Evolutionary conservation across 2,888 invertebrate genomes (phyloP).

Genomic region (Prionchulus punctatus): DNA sequence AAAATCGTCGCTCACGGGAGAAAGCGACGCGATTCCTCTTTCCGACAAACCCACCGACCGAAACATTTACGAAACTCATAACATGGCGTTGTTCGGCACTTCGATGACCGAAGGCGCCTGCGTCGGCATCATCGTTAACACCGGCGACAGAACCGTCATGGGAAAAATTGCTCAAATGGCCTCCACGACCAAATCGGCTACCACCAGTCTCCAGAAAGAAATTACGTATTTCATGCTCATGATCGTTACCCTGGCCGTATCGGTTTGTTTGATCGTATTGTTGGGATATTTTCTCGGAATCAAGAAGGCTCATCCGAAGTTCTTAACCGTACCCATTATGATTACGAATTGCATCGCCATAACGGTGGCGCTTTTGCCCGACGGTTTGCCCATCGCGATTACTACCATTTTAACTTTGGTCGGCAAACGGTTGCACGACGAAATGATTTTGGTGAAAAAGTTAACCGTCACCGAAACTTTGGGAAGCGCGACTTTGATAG

Average conservation of each 20-base stretch:
- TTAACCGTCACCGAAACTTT: constrained; percentile 2
- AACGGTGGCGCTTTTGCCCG: neutral
- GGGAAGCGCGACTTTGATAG: constrained; percentile 5
- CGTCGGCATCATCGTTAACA: neutral
- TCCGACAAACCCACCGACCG: neutral
- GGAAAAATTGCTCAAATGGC: constrained; percentile 3
- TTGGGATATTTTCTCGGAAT: neutral
- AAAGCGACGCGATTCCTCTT: neutral
- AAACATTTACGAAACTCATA: constrained; percentile 2
- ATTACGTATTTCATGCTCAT: neutral
- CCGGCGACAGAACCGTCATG: constrained; percentile 1
- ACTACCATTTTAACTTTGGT: neutral
- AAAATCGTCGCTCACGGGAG: constrained; percentile 2
- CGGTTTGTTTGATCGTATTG: neutral
- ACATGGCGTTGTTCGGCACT: constrained; percentile 2
- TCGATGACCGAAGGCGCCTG: neutral
- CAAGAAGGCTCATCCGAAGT: neutral
- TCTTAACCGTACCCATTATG: neutral
- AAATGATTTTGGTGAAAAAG: constrained; percentile 2
- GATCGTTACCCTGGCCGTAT: neutral
- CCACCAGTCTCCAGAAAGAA: neutral
- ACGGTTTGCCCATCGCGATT: neutral
- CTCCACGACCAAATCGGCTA: neutral
- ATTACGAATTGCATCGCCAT: constrained; percentile 3
- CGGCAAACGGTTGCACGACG: neutral